Evolutionary conservation across 2,888 invertebrate species (phyloP), one percentile per base, ranked within the genome.

Genomic region (Tenthredo scrophulariae): DNA sequence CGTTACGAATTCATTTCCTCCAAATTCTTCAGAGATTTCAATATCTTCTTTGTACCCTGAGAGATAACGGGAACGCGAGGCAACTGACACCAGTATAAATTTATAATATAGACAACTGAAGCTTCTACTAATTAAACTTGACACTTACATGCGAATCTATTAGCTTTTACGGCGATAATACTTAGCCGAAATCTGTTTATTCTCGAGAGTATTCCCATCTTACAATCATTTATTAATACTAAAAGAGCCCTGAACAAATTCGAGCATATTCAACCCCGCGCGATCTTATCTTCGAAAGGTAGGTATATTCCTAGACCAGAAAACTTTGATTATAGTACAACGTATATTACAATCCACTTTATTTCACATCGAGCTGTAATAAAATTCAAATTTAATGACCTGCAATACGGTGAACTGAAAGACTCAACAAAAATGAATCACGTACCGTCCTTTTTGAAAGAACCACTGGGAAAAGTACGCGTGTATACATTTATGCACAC

Each of bases 351-450:
- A 33, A 10, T 33, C 15, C 33, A 67, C 33, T 29, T 33, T 15
- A 33, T 67, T 33, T 33, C 33, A 33, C 29, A 67, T 33, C 29
- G 15, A 33, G 33, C 4, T 67, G 0, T 26, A 33, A 67, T 18
- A 1, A 18, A 67, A 33, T 67, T 67, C 67, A 18, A 33, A 67
- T 33, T 15, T 33, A 6, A 67, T 15, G 33, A 67, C 15, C 67
- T 33, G 5, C 6, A 18, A 33, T 33, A 67, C 15, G 33, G 89
- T 86, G 86, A 88, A 87, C 85, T 86, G 87, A 87, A 86, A 87
- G 87, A 87, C 87, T 89, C 89, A 87, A 88, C 88, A 85, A 84
- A 87, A 88, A 88, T 90, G 89, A 90, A 90, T 90, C 89, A 90
- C 88, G 88, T 87, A 86, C 77, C 85, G 85, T 82, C 75, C 75